Conservation (phyloP, 2,113 vertebrate genomes). For the Tiliqua scincoides region DNA sequence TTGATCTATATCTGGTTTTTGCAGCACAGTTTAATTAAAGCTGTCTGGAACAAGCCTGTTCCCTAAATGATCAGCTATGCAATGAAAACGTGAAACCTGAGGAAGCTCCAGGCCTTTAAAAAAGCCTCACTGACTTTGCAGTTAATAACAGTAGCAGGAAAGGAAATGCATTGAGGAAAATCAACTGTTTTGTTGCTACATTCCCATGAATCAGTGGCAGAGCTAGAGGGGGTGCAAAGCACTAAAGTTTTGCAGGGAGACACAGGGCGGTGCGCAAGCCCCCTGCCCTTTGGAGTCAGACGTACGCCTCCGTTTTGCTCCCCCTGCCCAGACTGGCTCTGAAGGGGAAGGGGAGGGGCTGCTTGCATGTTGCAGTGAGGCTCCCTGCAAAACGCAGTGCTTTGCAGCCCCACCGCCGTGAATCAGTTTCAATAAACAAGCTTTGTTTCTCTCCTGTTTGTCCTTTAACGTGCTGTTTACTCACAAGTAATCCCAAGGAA, state of each 20-base stretch:
- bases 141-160: constrained; percentile 55
- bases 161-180: constrained; percentile 54
- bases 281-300: too few relatives aligned
- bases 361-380: too few relatives aligned
- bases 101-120: constrained; percentile 46
- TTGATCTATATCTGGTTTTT: constrained; percentile 83
- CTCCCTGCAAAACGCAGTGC: too few relatives aligned
- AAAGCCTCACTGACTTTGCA: constrained; percentile 42
- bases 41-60: constrained; percentile 79
- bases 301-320: too few relatives aligned
- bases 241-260: too few relatives aligned
- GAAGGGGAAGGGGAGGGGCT: too few relatives aligned
- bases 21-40: constrained; percentile 81
- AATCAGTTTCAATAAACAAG: constrained; percentile 7
- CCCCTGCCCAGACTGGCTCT: too few relatives aligned
- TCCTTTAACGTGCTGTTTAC: neutral
- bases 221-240: too few relatives aligned
- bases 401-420: too few relatives aligned
- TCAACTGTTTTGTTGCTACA: constrained; percentile 18
- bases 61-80: constrained; percentile 71
- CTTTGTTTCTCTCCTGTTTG: neutral
- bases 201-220: neutral
- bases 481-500: neutral
- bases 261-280: too few relatives aligned
- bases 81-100: constrained; percentile 71